Evolutionary conservation across 2,113 vertebrate species (phyloP).

Genomic region (Perccottus glenii): DNA sequence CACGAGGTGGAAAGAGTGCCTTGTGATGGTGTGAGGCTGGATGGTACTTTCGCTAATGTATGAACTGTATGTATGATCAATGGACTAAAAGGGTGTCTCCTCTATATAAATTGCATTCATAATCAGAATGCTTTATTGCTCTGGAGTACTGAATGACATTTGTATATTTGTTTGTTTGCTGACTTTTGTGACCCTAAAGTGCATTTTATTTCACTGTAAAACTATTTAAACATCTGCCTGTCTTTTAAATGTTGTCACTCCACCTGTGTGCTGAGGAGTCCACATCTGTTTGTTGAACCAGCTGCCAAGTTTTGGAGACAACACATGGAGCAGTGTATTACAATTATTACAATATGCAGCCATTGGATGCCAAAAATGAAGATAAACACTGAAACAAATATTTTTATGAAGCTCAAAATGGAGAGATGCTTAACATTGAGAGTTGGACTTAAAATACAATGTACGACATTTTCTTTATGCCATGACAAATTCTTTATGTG

Average conservation of each 20-base stretch:
- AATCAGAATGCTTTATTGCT: background rate
- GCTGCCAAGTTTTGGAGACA: slow-evolving; percentile 46
- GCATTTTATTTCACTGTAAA: slow-evolving; percentile 29
- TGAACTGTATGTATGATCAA: no score
- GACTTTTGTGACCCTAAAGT: slow-evolving; percentile 17
- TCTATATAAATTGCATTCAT: no score
- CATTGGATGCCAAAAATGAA: slow-evolving; percentile 6
- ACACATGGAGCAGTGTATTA: slow-evolving; percentile 30
- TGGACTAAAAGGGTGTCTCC: no score
- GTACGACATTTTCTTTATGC: no score
- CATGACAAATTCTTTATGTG: no score
- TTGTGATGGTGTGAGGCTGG: slow-evolving; percentile 22
- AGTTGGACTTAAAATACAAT: no score
- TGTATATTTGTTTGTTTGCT: slow-evolving; percentile 29
- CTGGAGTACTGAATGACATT: slow-evolving; percentile 20
- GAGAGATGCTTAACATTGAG: no score
- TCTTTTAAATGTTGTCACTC: slow-evolving; percentile 65
- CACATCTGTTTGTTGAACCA: slow-evolving; percentile 62
- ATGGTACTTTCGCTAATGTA: slow-evolving; percentile 14
- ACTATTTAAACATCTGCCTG: slow-evolving; percentile 49
- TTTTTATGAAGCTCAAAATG: no score
- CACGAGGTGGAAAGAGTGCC: slow-evolving; percentile 46
- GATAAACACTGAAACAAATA: background rate
- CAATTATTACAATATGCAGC: slow-evolving; percentile 7
- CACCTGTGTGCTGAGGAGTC: slow-evolving; percentile 65